Conservation (phyloP, 2,797 vertebrate species). For the Schizopygopsis malacanthus region DNA sequence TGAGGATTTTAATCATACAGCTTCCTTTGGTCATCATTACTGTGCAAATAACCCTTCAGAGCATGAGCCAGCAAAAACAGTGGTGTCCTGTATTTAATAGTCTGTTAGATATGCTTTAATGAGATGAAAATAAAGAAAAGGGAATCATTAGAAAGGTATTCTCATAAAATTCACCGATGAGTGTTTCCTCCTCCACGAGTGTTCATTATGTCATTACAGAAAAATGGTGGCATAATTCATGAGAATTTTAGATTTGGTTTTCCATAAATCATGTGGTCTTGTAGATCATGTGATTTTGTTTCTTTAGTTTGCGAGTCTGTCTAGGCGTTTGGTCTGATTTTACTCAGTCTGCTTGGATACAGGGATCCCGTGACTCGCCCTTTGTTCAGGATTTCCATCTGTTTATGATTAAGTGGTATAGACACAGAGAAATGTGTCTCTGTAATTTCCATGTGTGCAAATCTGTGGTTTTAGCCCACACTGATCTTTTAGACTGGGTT, state of each 20-base stretch:
- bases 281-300: background rate
- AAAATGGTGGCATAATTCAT: background rate
- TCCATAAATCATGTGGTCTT: slow-evolving; percentile 20
- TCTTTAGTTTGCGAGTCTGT: background rate
- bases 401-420: slow-evolving; percentile 35
- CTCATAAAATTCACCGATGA: background rate
- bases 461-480: slow-evolving; percentile 3
- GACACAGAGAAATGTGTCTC: slow-evolving; percentile 26
- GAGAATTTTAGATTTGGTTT: slow-evolving; percentile 3
- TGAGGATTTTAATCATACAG: slow-evolving; percentile 35
- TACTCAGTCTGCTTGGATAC: background rate
- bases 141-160: slow-evolving; percentile 25
- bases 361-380: slow-evolving; percentile 1
- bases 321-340: background rate
- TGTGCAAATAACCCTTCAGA: background rate
- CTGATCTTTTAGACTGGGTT: slow-evolving; percentile 1
- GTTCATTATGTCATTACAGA: slow-evolving; percentile 2
- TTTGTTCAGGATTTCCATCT: slow-evolving; percentile 49
- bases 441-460: slow-evolving; percentile 42
- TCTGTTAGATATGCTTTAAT: slow-evolving; percentile 6
- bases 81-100: slow-evolving; percentile 45
- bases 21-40: slow-evolving; percentile 35
- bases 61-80: slow-evolving; percentile 41
- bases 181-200: background rate
- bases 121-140: slow-evolving; percentile 4